Conservation (phyloP, 1,140 invertebrate species). For the Periplaneta americana region DNA sequence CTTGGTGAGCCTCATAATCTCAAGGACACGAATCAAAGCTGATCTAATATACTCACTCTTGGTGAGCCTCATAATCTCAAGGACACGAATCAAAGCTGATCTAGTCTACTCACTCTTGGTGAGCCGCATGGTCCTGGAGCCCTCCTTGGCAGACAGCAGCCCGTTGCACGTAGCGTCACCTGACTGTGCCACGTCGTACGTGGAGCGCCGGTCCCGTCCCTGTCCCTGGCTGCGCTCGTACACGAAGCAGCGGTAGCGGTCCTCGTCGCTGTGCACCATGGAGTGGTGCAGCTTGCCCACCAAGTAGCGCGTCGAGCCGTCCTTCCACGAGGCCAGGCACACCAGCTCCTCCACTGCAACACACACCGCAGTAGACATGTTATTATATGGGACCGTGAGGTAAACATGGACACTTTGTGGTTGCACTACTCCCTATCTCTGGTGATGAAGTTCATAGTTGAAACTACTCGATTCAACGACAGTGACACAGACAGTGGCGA, state of each 20-base stretch:
- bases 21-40: no score
- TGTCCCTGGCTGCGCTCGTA: slow-evolving; percentile 30
- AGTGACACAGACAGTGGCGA: no score
- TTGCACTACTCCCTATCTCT: no score
- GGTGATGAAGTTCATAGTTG: no score
- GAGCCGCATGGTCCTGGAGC: slow-evolving; percentile 50
- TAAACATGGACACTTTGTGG: no score
- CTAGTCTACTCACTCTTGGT: slow-evolving; percentile 48
- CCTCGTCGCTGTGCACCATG: slow-evolving; percentile 48
- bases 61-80: no score
- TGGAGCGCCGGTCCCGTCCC: not conserved
- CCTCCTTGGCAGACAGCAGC: slow-evolving; percentile 48
- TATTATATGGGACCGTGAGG: no score
- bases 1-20: no score
- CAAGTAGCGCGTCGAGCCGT: slow-evolving; percentile 62
- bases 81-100: no score
- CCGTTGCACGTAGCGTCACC: slow-evolving; percentile 57
- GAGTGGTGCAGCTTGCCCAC: slow-evolving; percentile 57
- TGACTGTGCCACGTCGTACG: slow-evolving; percentile 36
- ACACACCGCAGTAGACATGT: no score
- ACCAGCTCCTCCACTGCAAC: slow-evolving; percentile 9
- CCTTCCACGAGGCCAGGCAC: slow-evolving; percentile 57
- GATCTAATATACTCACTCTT: no score
- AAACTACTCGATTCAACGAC: no score
- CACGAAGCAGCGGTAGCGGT: slow-evolving; percentile 51